Evolutionary conservation across 2,797 vertebrate genomes (phyloP).

Genomic region (Halcyon leucocephala): DNA sequence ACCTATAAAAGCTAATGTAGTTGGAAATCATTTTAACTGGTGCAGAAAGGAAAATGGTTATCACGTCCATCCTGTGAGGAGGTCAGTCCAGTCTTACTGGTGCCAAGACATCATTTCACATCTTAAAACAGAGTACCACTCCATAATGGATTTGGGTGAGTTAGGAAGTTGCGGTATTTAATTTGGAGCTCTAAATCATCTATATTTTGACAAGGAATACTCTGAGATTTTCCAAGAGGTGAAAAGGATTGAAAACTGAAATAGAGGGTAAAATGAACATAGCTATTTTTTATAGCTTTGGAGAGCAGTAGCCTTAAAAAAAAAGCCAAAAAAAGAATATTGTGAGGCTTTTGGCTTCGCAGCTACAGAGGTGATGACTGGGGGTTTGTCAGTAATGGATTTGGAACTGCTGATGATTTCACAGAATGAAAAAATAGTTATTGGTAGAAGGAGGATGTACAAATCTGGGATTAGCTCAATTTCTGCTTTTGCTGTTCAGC

Average conservation of each 20-base stretch:
- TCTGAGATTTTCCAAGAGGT: background rate
- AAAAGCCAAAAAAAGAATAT: background rate
- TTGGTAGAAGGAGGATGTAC: background rate
- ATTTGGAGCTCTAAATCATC: slow-evolving; percentile 14
- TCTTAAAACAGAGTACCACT: background rate
- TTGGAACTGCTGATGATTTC: background rate
- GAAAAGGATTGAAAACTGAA: background rate
- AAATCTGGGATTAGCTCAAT: background rate
- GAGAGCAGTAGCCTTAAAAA: background rate
- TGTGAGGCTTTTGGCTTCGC: background rate
- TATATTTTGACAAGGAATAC: background rate
- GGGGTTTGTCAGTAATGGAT: background rate
- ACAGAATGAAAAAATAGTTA: background rate
- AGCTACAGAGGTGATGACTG: background rate
- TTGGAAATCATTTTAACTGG: background rate
- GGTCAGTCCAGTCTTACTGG: slow-evolving; percentile 1
- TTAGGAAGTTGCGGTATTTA: background rate
- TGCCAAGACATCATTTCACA: background rate
- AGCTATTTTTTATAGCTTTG: background rate
- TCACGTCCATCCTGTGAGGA: background rate
- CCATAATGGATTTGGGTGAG: background rate
- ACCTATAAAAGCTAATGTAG: background rate
- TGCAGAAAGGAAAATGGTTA: slow-evolving; percentile 9
- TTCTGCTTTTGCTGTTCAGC: slow-evolving; percentile 3
- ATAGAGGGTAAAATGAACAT: background rate